These are phyloP conservation scores for Acanthis flammea DNA, from an alignment of 2,797 vertebrate species.

Conservation along the genomic window DNA sequence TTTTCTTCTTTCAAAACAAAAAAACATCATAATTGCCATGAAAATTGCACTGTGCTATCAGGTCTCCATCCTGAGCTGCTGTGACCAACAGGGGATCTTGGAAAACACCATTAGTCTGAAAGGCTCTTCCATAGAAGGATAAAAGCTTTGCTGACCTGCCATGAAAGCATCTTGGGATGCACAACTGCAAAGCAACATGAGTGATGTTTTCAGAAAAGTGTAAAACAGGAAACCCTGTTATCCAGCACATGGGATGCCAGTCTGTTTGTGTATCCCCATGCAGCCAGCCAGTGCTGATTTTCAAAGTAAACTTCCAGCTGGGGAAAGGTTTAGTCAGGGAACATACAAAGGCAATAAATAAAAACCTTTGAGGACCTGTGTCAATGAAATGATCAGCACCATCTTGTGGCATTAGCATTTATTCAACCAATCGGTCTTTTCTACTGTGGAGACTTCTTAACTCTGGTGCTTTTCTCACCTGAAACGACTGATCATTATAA, in stretches of 20 bases:
- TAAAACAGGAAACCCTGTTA: neutral
- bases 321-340: neutral
- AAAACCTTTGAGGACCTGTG: neutral
- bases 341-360: neutral
- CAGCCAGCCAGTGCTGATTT: neutral
- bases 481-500: neutral
- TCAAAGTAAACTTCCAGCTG: neutral
- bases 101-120: neutral
- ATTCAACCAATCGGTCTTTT: neutral
- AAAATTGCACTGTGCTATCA: neutral
- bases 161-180: neutral
- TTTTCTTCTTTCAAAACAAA: neutral
- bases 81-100: neutral
- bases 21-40: neutral
- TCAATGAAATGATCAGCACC: slow-evolving; percentile 4
- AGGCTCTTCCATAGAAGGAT: neutral
- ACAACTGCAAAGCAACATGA: neutral
- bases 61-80: neutral
- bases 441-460: neutral
- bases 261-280: neutral
- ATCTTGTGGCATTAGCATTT: slow-evolving; percentile 43
- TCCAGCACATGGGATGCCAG: neutral
- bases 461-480: neutral
- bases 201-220: neutral
- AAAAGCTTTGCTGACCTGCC: neutral